phyloP scores from a whole-genome alignment of 2,113 vertebrate genomes.

The Peromyscus polionotus region DNA sequence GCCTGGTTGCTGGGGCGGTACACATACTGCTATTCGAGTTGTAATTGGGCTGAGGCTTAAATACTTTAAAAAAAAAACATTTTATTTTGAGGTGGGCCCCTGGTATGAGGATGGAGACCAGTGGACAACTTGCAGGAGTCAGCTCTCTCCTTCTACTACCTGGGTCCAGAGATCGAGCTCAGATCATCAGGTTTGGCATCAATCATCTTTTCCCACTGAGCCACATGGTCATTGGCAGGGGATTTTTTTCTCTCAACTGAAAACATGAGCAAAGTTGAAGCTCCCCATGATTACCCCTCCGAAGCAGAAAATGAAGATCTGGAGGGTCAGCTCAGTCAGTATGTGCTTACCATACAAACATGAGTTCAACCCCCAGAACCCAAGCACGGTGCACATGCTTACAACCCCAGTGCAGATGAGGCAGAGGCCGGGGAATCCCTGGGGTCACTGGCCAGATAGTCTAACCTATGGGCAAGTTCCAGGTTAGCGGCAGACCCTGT shows the following conservation, averaged over 20 bases:
- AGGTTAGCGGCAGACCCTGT: neutral
- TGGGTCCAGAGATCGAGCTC: neutral
- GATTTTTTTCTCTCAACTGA: neutral
- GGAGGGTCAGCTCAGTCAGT: no score
- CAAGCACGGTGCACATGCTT: neutral
- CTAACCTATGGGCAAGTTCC: neutral
- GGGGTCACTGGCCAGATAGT: no score
- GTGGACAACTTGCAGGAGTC: no score
- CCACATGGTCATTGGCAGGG: neutral
- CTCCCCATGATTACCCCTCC: neutral
- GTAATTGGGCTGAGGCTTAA: neutral
- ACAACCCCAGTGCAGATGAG: no score
- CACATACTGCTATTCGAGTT: neutral
- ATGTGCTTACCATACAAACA: no score
- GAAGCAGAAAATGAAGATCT: neutral
- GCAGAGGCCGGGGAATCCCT: no score
- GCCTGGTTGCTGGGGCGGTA: neutral
- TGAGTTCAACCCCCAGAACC: no score
- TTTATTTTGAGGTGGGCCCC: neutral
- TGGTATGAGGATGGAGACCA: neutral
- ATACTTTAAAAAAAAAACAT: no score
- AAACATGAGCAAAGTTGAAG: neutral
- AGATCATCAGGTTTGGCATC: neutral
- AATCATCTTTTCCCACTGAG: neutral
- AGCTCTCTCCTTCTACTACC: neutral